These are phyloP conservation scores for Zelleria hepariella DNA, from an alignment of 2,888 invertebrate genomes.

Conservation along the genomic window DNA sequence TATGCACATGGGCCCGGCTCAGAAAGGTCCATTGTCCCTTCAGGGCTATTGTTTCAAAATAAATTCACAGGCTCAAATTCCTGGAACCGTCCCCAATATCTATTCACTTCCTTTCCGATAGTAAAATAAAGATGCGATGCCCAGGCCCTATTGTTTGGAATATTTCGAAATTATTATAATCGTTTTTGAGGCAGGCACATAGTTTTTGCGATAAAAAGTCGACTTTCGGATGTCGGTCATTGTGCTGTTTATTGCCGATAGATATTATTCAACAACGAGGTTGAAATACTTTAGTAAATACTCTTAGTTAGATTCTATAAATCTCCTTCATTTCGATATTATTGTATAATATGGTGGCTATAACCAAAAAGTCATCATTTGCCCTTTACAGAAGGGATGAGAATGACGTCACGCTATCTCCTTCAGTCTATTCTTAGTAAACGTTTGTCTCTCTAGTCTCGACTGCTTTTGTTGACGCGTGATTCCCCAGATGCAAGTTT, in stretches of 20 bases:
- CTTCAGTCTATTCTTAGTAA: neutral
- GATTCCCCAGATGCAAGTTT: neutral
- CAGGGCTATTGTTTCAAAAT: slow-evolving; percentile 43
- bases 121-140: slow-evolving; percentile 41
- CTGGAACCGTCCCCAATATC: slow-evolving; percentile 50
- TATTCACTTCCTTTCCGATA: slow-evolving; percentile 64
- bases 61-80: slow-evolving; percentile 35
- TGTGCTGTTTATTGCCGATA: neutral
- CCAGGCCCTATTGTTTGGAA: slow-evolving; percentile 46
- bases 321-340: too few relatives aligned
- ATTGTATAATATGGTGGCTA: too few relatives aligned
- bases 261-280: too few relatives aligned
- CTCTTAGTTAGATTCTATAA: too few relatives aligned
- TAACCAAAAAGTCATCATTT: too few relatives aligned
- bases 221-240: neutral
- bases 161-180: slow-evolving; percentile 53
- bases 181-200: slow-evolving; percentile 1
- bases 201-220: slow-evolving; percentile 6
- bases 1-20: slow-evolving; percentile 7
- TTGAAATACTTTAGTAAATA: too few relatives aligned
- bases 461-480: neutral
- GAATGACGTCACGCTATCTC: slow-evolving; percentile 2
- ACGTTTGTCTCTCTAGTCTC: neutral
- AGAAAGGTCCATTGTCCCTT: slow-evolving; percentile 4
- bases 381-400: neutral